These are phyloP conservation scores for Tachysurus vachellii DNA, from an alignment of 2,113 vertebrate genomes.

Conservation along the genomic window DNA sequence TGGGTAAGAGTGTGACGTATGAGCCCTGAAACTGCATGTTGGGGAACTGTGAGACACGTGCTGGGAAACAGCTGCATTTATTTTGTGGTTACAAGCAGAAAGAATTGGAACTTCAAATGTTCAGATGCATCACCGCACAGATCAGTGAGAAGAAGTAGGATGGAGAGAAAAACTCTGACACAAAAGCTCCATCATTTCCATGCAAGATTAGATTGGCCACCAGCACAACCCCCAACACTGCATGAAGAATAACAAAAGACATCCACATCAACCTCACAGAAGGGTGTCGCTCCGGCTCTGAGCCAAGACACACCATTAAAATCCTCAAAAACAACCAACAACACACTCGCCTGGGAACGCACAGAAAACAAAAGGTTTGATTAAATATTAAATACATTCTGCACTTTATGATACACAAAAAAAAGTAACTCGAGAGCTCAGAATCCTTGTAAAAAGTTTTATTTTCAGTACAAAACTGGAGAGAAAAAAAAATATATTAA, in stretches of 20 bases:
- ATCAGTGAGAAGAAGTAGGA: background rate
- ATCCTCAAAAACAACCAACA: background rate
- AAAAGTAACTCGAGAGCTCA: background rate
- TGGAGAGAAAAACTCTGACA: slow-evolving; percentile 40
- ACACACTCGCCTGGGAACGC: background rate
- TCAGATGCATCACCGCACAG: background rate
- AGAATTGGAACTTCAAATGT: background rate
- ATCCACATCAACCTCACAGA: slow-evolving; percentile 18
- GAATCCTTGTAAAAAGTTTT: slow-evolving; percentile 61
- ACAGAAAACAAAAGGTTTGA: background rate
- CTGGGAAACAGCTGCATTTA: background rate
- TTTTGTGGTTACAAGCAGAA: background rate
- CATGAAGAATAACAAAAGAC: slow-evolving; percentile 39
- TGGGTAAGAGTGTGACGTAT: background rate
- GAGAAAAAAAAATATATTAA: slow-evolving; percentile 74
- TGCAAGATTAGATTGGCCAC: slow-evolving; percentile 36
- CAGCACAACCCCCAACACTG: slow-evolving; percentile 30
- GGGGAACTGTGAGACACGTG: background rate
- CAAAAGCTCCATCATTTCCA: slow-evolving; percentile 42
- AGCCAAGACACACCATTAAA: background rate
- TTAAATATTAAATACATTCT: background rate
- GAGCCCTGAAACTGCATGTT: background rate
- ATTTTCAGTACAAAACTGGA: slow-evolving; percentile 75
- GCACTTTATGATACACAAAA: background rate
- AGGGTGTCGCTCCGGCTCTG: slow-evolving; percentile 9